phyloP scores from a whole-genome alignment of 2,888 invertebrate species.

The Morpho helenor region DNA sequence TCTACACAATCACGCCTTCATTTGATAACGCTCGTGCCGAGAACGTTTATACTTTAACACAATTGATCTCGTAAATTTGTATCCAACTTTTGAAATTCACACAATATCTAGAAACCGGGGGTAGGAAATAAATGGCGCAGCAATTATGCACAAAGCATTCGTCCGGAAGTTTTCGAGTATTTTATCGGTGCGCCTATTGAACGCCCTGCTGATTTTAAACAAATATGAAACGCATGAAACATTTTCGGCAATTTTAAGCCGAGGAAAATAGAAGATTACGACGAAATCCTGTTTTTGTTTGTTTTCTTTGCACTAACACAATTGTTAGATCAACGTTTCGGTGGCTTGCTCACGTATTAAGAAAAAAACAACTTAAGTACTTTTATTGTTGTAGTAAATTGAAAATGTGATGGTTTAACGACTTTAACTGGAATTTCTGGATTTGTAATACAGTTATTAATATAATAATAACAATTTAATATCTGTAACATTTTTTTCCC shows the following conservation, averaged over 20 bases:
- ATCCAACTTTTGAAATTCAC: slow-evolving; percentile 56
- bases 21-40: slow-evolving; percentile 58
- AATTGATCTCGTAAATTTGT: slow-evolving; percentile 63
- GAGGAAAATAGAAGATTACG: slow-evolving; percentile 68
- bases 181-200: slow-evolving; percentile 60
- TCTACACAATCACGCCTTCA: slow-evolving; percentile 57
- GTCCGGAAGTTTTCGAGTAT: slow-evolving; percentile 72
- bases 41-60: slow-evolving; percentile 66
- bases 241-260: slow-evolving; percentile 51
- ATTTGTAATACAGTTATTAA: no score
- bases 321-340: slow-evolving; percentile 44
- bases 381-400: neutral
- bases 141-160: slow-evolving; percentile 64
- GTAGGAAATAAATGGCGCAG: slow-evolving; percentile 69
- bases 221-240: slow-evolving; percentile 61
- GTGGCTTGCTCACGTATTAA: slow-evolving; percentile 33
- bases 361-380: slow-evolving; percentile 10
- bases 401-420: neutral
- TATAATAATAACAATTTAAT: no score
- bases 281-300: slow-evolving; percentile 77
- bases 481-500: no score
- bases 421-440: no score
- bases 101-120: slow-evolving; percentile 48
- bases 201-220: slow-evolving; percentile 60
- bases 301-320: slow-evolving; percentile 69